A percentile compares a stretch with the other conserved stretches of the same genome.
Evolutionary conservation across 2,888 invertebrate genomes (phyloP).

Genomic region (Dorcus hopei): DNA sequence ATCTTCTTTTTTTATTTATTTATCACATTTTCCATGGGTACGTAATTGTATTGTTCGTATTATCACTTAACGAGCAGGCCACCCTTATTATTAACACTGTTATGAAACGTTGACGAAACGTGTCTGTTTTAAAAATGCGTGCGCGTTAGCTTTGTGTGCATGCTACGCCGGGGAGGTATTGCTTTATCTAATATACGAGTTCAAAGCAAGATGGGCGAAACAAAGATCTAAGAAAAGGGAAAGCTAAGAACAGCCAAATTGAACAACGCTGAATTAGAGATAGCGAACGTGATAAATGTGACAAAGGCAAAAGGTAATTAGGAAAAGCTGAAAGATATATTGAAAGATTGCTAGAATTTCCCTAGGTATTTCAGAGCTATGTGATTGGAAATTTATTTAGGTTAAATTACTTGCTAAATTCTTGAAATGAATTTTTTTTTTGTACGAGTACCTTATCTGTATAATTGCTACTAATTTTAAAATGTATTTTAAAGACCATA

Average conservation of each 20-base stretch:
- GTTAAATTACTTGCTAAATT: constrained; percentile 2
- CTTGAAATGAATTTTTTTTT: background rate
- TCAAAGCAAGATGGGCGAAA: constrained; percentile 1
- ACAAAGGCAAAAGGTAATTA: constrained; percentile 26
- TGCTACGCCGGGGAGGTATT: background rate
- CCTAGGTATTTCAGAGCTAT: constrained; percentile 11
- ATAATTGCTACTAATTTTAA: background rate
- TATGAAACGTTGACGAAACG: no score
- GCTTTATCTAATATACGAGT: background rate
- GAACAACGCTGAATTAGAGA: constrained; percentile 24
- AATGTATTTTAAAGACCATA: no score
- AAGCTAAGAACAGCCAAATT: constrained; percentile 18
- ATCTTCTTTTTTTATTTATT: no score
- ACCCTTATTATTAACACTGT: no score
- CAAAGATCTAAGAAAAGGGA: constrained; percentile 4
- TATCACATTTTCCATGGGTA: no score
- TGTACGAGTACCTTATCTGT: no score
- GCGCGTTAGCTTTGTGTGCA: background rate
- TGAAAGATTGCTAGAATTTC: constrained; percentile 20
- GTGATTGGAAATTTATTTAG: constrained; percentile 15
- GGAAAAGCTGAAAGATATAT: constrained; percentile 25
- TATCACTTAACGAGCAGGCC: no score
- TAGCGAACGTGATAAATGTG: constrained; percentile 25
- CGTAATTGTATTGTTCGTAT: no score
- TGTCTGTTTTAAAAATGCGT: constrained; percentile 5